Conservation (phyloP, 2,888 invertebrate genomes). For the Keiferia lycopersicella region DNA sequence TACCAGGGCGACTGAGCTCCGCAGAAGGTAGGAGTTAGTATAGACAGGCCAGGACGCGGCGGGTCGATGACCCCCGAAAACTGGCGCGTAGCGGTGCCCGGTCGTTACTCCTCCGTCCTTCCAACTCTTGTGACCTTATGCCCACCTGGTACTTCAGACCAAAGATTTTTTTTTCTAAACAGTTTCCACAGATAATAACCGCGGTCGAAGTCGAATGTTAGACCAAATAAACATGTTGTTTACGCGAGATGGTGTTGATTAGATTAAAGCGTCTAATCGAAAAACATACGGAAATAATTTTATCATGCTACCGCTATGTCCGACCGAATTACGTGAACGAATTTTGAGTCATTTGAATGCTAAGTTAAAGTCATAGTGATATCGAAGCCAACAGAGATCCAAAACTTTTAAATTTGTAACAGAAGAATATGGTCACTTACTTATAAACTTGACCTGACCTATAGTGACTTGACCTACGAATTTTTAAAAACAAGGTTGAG, state of each 20-base stretch:
- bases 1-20: constrained; percentile 25
- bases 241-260: not conserved
- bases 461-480: too few relatives aligned
- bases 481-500: too few relatives aligned
- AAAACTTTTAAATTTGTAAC: not conserved
- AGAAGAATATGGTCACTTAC: not conserved
- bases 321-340: not conserved
- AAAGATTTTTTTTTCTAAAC: constrained; percentile 37
- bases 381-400: not conserved
- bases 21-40: constrained; percentile 23
- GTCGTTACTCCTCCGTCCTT: constrained; percentile 79
- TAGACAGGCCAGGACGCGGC: constrained; percentile 51
- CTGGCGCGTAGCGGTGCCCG: constrained; percentile 77
- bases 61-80: constrained; percentile 74
- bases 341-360: not conserved
- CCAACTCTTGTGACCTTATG: constrained; percentile 70
- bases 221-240: constrained; percentile 5
- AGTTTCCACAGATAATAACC: constrained; percentile 4
- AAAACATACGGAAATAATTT: too few relatives aligned
- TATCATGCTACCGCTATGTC: too few relatives aligned
- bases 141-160: constrained; percentile 64
- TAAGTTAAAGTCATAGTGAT: not conserved
- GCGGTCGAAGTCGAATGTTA: constrained; percentile 9
- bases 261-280: not conserved
- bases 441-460: too few relatives aligned